Evolutionary conservation across 2,797 vertebrate species (phyloP).

Genomic region (Hipposideros larvatus): DNA sequence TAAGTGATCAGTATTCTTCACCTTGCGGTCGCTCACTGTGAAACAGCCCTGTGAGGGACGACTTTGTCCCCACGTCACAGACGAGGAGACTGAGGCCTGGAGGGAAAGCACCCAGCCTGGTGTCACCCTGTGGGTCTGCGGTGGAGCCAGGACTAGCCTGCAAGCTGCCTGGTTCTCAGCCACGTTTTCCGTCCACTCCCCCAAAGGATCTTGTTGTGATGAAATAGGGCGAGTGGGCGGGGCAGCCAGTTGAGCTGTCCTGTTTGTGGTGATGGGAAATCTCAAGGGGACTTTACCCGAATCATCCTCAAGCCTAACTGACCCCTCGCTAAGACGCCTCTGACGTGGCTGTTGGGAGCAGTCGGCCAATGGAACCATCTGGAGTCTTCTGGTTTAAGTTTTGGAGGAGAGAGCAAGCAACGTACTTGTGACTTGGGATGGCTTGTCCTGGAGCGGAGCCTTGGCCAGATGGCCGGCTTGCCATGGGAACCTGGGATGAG

Average conservation of each 20-base stretch:
- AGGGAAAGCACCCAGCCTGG: not conserved
- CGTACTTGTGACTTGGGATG: not conserved
- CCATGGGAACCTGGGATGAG: not conserved
- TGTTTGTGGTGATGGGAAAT: not conserved
- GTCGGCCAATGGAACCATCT: slow-evolving; percentile 46
- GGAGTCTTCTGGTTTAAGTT: slow-evolving; percentile 56
- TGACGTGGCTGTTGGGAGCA: slow-evolving; percentile 22
- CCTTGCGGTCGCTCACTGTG: not conserved
- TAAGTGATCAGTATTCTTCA: rapidly evolving
- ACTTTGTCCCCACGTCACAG: not conserved
- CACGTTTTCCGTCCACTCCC: too few species aligned
- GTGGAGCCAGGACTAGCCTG: not conserved
- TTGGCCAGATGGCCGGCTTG: not conserved
- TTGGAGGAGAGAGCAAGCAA: not conserved
- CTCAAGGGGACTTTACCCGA: not conserved
- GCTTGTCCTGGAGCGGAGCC: not conserved
- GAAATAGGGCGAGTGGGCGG: not conserved
- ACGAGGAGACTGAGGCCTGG: not conserved
- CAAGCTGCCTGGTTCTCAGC: rapidly evolving
- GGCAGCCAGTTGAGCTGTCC: not conserved
- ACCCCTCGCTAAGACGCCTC: slow-evolving; percentile 34
- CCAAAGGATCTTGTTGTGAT: not conserved
- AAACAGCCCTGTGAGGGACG: not conserved
- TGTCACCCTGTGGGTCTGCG: not conserved
- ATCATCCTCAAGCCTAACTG: slow-evolving; percentile 43